A percentile compares a stretch with the other conserved stretches of the same genome.
phyloP scores from a whole-genome alignment of 2,113 vertebrate genomes.

The Apodemus sylvaticus region DNA sequence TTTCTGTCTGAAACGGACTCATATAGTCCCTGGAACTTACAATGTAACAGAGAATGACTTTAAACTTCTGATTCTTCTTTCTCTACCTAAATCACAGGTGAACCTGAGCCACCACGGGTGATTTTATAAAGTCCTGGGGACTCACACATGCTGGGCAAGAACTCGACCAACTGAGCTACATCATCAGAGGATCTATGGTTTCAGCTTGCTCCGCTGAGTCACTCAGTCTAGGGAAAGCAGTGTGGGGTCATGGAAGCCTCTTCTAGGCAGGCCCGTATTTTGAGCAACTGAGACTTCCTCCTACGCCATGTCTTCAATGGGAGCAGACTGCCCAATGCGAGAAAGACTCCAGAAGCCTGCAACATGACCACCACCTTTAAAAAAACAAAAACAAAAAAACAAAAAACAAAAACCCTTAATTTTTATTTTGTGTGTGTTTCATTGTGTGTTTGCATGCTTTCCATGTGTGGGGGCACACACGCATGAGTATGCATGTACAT shows the following conservation, averaged over 20 bases:
- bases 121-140: not conserved
- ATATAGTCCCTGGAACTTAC: not conserved
- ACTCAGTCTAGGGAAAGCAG: not conserved
- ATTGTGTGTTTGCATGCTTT: too few species aligned
- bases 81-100: not conserved
- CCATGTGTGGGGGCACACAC: not conserved
- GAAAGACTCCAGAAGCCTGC: not conserved
- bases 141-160: not conserved
- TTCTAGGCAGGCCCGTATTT: fast-evolving
- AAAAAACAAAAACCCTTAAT: too few species aligned
- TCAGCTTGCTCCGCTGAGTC: not conserved
- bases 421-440: not conserved
- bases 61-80: not conserved
- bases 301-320: not conserved
- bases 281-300: not conserved
- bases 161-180: not conserved
- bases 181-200: not conserved
- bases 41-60: not conserved
- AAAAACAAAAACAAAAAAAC: too few species aligned
- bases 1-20: not conserved
- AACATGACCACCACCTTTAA: not conserved
- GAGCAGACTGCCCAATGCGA: not conserved
- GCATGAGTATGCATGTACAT: not conserved
- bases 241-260: not conserved
- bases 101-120: not conserved